Percentiles rank a stretch among this genome's conserved stretches.
These are phyloP conservation scores for Cyphomyrmex costatus DNA, from an alignment of 1,140 invertebrate genomes.

Conservation along the genomic window DNA sequence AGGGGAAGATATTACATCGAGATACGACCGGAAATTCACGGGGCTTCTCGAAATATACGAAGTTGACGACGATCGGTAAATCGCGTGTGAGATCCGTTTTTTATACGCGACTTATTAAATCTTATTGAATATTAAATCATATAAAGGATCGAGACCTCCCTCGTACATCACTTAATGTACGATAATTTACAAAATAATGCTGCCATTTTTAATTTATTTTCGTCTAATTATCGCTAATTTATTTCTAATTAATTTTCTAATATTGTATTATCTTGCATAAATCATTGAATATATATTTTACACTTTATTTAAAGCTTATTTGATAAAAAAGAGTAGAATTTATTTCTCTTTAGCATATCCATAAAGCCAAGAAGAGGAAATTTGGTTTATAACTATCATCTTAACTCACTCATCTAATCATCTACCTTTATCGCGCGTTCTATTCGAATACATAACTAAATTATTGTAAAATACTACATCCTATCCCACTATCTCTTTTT, in stretches of 20 bases:
- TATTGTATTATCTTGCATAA: not conserved
- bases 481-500: no score
- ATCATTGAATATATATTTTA: slow-evolving; percentile 1
- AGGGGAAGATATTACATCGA: slow-evolving; percentile 74
- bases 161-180: not conserved
- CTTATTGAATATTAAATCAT: slow-evolving; percentile 21
- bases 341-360: no score
- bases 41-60: slow-evolving; percentile 73
- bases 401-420: no score
- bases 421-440: no score
- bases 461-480: no score
- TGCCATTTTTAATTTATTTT: not conserved
- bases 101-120: slow-evolving; percentile 35
- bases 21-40: slow-evolving; percentile 83
- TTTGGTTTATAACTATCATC: no score
- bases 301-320: not conserved
- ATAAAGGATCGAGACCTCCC: not conserved
- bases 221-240: not conserved
- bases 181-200: not conserved
- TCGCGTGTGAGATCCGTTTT: slow-evolving; percentile 21
- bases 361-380: no score
- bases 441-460: no score
- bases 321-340: no score
- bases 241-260: not conserved
- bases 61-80: slow-evolving; percentile 62